A percentile compares a stretch with the other conserved stretches of the same genome.
Evolutionary conservation across 2,888 invertebrate species (phyloP).

Genomic region (Geotrupes spiniger): DNA sequence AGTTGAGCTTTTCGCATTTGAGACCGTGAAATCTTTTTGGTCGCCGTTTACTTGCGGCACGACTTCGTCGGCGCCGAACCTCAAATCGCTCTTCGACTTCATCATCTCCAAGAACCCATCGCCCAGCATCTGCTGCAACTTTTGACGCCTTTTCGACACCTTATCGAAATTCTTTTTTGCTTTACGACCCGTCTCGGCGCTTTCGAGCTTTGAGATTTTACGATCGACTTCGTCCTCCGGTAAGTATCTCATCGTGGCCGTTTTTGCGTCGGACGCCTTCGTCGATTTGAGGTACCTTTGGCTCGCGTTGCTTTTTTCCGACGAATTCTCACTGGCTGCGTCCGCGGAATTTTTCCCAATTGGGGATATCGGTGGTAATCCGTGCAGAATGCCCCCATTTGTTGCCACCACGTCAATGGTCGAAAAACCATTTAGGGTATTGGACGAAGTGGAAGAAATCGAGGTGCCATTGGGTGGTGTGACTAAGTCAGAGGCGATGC

Average conservation of each 20-base stretch:
- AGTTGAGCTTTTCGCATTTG: too few species aligned
- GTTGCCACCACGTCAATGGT: too few species aligned
- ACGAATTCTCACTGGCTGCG: not conserved
- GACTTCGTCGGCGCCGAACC: conserved; percentile 12
- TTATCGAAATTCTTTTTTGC: conserved; percentile 9
- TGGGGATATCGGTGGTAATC: too few species aligned
- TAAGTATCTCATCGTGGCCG: conserved; percentile 42
- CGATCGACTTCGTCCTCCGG: not conserved
- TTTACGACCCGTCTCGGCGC: too few species aligned
- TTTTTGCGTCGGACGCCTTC: conserved; percentile 60
- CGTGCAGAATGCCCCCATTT: too few species aligned
- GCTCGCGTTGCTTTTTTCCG: conserved; percentile 24
- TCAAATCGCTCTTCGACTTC: conserved; percentile 17
- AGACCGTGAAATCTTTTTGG: not conserved
- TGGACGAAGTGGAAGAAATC: too few species aligned
- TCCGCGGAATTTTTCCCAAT: too few species aligned
- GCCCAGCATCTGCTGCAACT: conserved; percentile 49
- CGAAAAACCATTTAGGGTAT: too few species aligned
- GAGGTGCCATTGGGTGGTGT: too few species aligned
- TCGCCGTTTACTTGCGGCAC: not conserved
- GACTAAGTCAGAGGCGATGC: too few species aligned
- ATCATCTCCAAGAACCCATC: conserved; percentile 17
- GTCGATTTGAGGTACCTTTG: conserved; percentile 59
- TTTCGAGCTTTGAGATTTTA: not conserved
- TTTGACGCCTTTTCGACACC: conserved; percentile 46